Evolutionary conservation across 2,888 invertebrate species (phyloP).

Genomic region (Ormyrus nitidulus): DNA sequence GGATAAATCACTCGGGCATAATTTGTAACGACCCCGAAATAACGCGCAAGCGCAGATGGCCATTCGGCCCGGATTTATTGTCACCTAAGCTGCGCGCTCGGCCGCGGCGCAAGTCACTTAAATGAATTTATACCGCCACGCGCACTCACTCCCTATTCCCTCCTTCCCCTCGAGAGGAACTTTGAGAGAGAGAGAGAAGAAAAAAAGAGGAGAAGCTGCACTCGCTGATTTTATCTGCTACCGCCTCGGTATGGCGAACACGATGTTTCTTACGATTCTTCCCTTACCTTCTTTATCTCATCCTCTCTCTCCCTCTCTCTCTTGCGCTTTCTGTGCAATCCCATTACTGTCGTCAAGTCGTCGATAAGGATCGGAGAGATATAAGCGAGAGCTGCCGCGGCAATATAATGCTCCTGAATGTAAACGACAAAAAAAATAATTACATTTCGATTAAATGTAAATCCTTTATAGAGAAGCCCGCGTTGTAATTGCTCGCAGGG

Average conservation of each 20-base stretch:
- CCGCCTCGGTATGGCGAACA: not conserved
- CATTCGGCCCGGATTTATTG: slow-evolving; percentile 60
- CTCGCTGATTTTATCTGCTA: slow-evolving; percentile 35
- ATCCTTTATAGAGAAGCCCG: not conserved
- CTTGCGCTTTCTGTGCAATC: slow-evolving; percentile 29
- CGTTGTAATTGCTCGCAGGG: slow-evolving; percentile 11
- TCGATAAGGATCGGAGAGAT: slow-evolving; percentile 22
- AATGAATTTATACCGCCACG: slow-evolving; percentile 60
- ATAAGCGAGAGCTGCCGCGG: too few relatives aligned
- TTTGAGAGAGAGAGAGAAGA: not conserved
- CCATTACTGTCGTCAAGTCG: slow-evolving; percentile 31
- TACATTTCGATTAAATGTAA: slow-evolving; percentile 37
- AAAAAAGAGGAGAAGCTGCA: not conserved
- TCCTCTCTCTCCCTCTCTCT: not conserved
- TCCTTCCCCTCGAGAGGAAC: not conserved
- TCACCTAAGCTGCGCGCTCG: slow-evolving; percentile 57
- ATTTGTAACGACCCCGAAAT: slow-evolving; percentile 62
- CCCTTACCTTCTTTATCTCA: not conserved
- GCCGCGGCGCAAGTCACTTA: slow-evolving; percentile 57
- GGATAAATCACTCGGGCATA: slow-evolving; percentile 58
- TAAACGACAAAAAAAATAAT: slow-evolving; percentile 13
- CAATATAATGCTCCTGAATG: too few relatives aligned
- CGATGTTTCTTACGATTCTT: not conserved
- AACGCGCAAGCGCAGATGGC: slow-evolving; percentile 57
- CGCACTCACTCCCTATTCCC: not conserved